Base-by-base conservation (phyloP, 2,888 invertebrate species). In the Erebia aethiops region DNA sequence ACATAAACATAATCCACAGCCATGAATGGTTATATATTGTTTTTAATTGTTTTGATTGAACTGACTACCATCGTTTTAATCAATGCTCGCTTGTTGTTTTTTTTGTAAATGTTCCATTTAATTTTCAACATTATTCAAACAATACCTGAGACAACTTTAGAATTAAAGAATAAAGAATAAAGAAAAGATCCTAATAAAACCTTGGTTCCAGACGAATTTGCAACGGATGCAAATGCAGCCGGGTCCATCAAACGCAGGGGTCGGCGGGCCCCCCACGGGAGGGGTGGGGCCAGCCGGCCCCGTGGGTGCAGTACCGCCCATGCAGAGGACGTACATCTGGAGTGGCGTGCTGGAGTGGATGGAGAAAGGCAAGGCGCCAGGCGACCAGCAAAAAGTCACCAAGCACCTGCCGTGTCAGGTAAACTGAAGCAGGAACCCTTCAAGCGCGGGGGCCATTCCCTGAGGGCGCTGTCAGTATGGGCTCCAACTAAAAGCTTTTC, bases 291-390 rank as follows among this genome's bases (percentile, higher is more conserved):
- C 56, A 5, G 71, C 54, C 13, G 68, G 66, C 13, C 70, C 72
- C 41, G 70, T 74, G 46, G 57, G 70, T 4, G 67, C 77, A 8
- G 75, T 76, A 13, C 73, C 79, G 9, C 75, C 71, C 9, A 72
- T 75, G 26, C 90, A 91, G 76, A 86, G 93, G 51, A 88, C 88
- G 43, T 92, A 89, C 82, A 95, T 95, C 76, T 97, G 97, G 97
- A 95, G 95, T 70, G 98, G 98, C 0, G 94, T 97, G 21, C 92
- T 99, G 51, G 98, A 99, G 88, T 98, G 98, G 98, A 96, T 97
- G 83, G 98, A 98, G 85, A 98, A 98, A 87, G 95, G 96, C 4
- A 98, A 98, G 86, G 94, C 94, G 76, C 95, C 96, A 0, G 94
- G 95, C 0, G 97, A 97, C 82, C 95, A 96, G 78, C 96, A 96